phyloP scores from a whole-genome alignment of 2,113 vertebrate species.

The Colossoma macropomum region DNA sequence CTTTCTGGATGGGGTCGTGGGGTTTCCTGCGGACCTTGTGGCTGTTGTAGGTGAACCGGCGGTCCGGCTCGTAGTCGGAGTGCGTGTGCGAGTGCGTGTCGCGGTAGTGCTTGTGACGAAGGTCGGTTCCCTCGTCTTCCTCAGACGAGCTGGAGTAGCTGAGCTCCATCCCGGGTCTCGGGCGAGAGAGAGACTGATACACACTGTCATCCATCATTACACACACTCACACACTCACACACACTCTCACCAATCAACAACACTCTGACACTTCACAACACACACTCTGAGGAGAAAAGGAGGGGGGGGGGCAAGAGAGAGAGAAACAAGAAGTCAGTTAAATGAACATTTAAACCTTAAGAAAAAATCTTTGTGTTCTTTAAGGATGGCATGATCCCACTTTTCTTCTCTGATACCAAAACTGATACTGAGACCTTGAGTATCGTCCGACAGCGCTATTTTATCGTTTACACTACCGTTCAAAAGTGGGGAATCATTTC shows the following conservation, averaged over 20 bases:
- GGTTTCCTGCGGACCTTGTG: constrained; percentile 83
- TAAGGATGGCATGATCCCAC: too few relatives aligned
- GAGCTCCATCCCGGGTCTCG: constrained; percentile 87
- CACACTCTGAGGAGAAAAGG: constrained; percentile 7
- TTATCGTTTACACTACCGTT: too few relatives aligned
- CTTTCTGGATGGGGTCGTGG: constrained; percentile 79
- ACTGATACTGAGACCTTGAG: too few relatives aligned
- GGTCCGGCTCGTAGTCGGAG: constrained; percentile 83
- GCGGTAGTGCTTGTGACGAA: constrained; percentile 83
- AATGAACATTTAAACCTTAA: too few relatives aligned
- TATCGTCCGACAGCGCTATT: too few relatives aligned
- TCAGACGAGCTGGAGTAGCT: constrained; percentile 89
- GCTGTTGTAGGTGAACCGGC: constrained; percentile 85
- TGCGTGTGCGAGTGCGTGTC: constrained; percentile 79
- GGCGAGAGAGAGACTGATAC: constrained; percentile 87
- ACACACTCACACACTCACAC: constrained; percentile 24
- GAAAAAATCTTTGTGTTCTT: too few relatives aligned
- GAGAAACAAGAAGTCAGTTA: neutral
- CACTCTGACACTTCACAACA: constrained; percentile 17
- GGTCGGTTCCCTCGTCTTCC: constrained; percentile 86
- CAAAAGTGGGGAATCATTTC: too few relatives aligned
- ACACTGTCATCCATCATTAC: constrained; percentile 89
- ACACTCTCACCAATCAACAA: constrained; percentile 25
- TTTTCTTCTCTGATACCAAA: too few relatives aligned
- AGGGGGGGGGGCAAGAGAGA: neutral